These are phyloP conservation scores for Lamellibrachia satsuma DNA, from an alignment of 2,888 invertebrate genomes.

Conservation along the genomic window DNA sequence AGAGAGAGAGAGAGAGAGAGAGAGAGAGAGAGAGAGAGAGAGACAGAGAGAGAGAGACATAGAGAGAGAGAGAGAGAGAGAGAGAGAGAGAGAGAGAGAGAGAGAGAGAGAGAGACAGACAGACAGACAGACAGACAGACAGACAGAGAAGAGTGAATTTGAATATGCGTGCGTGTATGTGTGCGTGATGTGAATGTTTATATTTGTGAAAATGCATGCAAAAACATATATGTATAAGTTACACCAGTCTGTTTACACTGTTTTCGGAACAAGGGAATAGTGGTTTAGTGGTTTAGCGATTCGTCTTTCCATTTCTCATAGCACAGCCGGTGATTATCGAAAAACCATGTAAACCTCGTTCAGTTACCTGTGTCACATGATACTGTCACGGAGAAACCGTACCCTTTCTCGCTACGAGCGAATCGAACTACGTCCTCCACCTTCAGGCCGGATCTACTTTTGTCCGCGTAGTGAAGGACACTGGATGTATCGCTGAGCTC, in stretches of 20 bases:
- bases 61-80: neutral
- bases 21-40: too few species aligned
- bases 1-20: too few species aligned
- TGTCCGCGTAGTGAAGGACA: neutral
- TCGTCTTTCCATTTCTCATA: too few species aligned
- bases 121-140: neutral
- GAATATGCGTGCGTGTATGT: neutral
- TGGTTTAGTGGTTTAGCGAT: too few species aligned
- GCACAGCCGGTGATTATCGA: too few species aligned
- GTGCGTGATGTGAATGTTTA: neutral
- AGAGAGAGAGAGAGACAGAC: neutral
- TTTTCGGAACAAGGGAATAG: too few species aligned
- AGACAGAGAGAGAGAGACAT: too few species aligned
- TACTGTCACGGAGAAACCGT: neutral
- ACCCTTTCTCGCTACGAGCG: neutral
- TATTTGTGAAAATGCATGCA: neutral
- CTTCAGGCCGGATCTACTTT: neutral
- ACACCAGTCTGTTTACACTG: too few species aligned
- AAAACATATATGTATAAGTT: too few species aligned
- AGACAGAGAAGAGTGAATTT: neutral
- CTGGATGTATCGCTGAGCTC: neutral
- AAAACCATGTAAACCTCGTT: neutral
- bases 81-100: neutral
- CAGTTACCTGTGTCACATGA: neutral
- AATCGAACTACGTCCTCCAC: neutral